phyloP scores from a whole-genome alignment of 2,888 invertebrate species.

The Papilio demoleus region DNA sequence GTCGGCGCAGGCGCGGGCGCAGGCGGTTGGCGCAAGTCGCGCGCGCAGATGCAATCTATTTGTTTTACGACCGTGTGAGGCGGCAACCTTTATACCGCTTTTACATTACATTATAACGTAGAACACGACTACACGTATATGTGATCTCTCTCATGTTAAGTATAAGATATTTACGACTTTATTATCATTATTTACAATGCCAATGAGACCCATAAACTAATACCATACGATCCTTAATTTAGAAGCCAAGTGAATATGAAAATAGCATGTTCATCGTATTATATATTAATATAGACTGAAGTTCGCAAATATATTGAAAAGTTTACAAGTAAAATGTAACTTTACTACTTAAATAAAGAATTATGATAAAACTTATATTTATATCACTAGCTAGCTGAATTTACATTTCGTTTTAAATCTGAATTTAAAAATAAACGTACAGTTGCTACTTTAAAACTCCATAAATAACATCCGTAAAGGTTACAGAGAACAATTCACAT shows the following conservation, averaged over 20 bases:
- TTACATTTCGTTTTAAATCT: neutral
- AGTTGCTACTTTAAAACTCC: conserved; percentile 17
- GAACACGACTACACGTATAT: conserved; percentile 23
- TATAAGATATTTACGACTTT: conserved; percentile 8
- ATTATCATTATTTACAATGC: conserved; percentile 16
- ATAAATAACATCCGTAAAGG: conserved; percentile 25
- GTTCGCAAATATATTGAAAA: too few relatives aligned
- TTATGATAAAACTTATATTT: neutral
- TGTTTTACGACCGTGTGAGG: conserved; percentile 67
- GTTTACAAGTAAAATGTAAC: too few relatives aligned
- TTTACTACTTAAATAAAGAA: too few relatives aligned
- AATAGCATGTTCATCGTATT: too few relatives aligned
- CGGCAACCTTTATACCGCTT: conserved; percentile 58
- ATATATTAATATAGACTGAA: too few relatives aligned
- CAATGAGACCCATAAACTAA: neutral
- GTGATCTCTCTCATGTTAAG: conserved; percentile 14
- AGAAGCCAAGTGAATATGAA: neutral
- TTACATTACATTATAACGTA: conserved; percentile 51
- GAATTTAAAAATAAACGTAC: neutral
- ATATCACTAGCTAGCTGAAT: neutral
- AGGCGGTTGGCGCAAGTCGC: conserved; percentile 58
- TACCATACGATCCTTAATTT: neutral
- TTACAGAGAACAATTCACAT: conserved; percentile 22
- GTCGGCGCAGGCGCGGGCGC: conserved; percentile 49
- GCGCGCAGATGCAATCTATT: conserved; percentile 73